Base-by-base conservation (phyloP, 2,797 vertebrate species). In the Sebastes minor region DNA sequence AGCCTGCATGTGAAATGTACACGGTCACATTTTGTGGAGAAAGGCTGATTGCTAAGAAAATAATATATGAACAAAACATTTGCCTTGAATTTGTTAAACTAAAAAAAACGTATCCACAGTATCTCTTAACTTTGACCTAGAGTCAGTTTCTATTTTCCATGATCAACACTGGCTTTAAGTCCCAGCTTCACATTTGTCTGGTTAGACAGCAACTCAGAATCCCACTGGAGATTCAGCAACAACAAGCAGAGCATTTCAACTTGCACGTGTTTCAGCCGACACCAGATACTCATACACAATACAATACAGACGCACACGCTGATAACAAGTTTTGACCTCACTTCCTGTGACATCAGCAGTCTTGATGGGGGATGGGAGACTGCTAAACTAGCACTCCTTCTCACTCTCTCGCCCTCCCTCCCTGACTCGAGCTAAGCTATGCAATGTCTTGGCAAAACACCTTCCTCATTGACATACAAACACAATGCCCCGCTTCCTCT, bases 321-420 rank as follows among this genome's bases (percentile, higher is more conserved):
- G 32, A 86, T 28, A 82, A 84, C 66, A 89, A 81, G 72, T 71
- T 78, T 86, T 91, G 73, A 92, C 88, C 87, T 89, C 87, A 93
- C 88, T 89, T 94, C 91, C 91, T 89, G 86, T 90, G 87, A 94
- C 89, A 93, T 91, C 83, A 87, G 76, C 76, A 92, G 91, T 81
- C 82, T 88, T 88, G 74, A 86, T 89, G 89, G 94, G 92, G 92
- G 92, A 94, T 87, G 92, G 94, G 91, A 89, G 82, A 80, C 67
- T 46, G 77, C 59, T 80, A 87, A 92, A 91, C 85, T 85, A 82
- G 25, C 87, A 81, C 87, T 84, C 74, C 80, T 66, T 52, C 59
- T 74, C 71, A 22, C 68, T 59, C 71, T 79, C 56, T 35, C 66
- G 2, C 64, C 42, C 72, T 76, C 32, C 63, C 78, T 86, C 74